These are phyloP conservation scores for Chelon auratus DNA, from an alignment of 2,797 vertebrate species.

Conservation along the genomic window DNA sequence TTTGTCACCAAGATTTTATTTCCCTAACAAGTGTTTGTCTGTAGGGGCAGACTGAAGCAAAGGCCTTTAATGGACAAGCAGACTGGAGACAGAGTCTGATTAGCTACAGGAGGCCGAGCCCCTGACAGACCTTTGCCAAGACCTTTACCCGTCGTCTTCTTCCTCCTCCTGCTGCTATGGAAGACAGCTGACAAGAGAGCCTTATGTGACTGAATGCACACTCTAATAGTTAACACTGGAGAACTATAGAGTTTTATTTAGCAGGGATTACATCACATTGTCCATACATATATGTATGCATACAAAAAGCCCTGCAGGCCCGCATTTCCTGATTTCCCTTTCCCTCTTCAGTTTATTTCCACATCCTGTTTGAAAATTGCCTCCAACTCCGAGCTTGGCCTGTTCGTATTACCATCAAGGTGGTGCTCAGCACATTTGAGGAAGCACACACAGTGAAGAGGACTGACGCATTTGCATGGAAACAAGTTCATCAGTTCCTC, in stretches of 20 bases:
- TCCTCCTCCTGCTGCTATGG: conserved; percentile 14
- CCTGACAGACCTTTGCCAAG: conserved; percentile 56
- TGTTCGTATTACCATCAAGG: conserved; percentile 59
- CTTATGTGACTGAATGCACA: conserved; percentile 46
- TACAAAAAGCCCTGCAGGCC: conserved; percentile 27
- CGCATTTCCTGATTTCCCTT: conserved; percentile 36
- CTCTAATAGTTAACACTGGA: conserved; percentile 18
- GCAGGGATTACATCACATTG: conserved; percentile 19
- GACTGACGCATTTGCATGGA: conserved; percentile 61
- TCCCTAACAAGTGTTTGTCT: conserved; percentile 52
- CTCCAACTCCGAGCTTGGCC: conserved; percentile 50
- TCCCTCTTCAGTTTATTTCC: conserved; percentile 37
- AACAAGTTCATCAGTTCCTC: conserved; percentile 62
- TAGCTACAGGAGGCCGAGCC: conserved; percentile 58
- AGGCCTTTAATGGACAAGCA: conserved; percentile 49
- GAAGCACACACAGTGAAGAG: conserved; percentile 29
- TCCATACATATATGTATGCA: conserved; percentile 24
- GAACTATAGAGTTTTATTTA: conserved; percentile 15
- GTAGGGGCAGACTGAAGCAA: conserved; percentile 46
- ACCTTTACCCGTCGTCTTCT: conserved; percentile 48
- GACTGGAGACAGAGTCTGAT: conserved; percentile 61
- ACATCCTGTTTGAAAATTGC: conserved; percentile 59
- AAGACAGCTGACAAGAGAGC: conserved; percentile 51
- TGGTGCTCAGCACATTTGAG: conserved; percentile 39
- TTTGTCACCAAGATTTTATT: conserved; percentile 60